Percentiles rank a stretch among this genome's conserved stretches.
Conservation (phyloP, 2,888 invertebrate genomes). For the Phortica okadai region DNA sequence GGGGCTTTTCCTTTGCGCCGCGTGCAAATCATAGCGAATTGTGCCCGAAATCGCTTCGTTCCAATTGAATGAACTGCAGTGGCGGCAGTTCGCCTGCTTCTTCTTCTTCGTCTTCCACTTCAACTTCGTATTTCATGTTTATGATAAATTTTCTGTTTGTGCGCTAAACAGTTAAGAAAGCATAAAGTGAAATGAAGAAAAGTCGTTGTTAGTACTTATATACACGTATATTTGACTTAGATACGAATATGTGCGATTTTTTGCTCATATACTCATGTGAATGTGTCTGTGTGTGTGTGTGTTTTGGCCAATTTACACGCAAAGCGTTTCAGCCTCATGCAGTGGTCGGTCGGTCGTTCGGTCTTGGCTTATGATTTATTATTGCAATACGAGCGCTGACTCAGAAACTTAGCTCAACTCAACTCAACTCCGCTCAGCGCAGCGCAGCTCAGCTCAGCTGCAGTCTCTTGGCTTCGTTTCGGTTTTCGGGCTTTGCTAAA, state of each 20-base stretch:
- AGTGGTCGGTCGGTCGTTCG: not conserved
- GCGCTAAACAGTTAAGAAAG: constrained; percentile 53
- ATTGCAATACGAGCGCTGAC: constrained; percentile 14
- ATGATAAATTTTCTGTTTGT: constrained; percentile 57
- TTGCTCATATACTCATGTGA: constrained; percentile 2
- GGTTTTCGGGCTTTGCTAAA: not conserved
- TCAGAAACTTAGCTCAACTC: not conserved
- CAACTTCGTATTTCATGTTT: constrained; percentile 39
- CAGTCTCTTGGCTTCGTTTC: not conserved
- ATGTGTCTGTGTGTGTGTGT: constrained; percentile 20
- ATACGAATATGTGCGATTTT: too few species aligned
- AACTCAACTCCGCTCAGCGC: not conserved
- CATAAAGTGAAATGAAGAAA: not conserved
- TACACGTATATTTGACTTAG: too few species aligned
- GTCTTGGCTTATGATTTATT: constrained; percentile 34
- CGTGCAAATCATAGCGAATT: constrained; percentile 70
- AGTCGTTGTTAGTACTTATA: not conserved
- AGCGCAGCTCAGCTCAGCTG: not conserved
- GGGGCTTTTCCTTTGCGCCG: constrained; percentile 28
- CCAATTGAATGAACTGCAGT: constrained; percentile 71
- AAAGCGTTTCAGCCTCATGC: constrained; percentile 29
- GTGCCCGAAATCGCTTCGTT: constrained; percentile 73
- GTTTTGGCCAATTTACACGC: constrained; percentile 27
- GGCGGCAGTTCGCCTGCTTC: constrained; percentile 38
- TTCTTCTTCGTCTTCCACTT: constrained; percentile 38